phyloP scores from a whole-genome alignment of 2,797 vertebrate species.

The Channa striata region DNA sequence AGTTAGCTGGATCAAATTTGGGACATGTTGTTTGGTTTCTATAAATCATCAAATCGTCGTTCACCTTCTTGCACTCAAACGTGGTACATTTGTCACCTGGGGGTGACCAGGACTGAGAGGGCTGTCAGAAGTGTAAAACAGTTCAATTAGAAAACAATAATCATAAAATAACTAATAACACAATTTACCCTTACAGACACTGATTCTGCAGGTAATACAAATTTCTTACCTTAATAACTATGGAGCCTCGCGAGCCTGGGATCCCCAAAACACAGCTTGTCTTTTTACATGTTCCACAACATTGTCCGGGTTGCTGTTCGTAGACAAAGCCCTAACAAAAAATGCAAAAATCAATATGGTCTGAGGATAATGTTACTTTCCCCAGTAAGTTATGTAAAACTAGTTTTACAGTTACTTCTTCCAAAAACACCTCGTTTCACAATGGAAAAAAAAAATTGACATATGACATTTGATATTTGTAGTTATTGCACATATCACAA shows the following conservation, averaged over 20 bases:
- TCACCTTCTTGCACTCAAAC: slow-evolving; percentile 76
- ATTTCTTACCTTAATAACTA: slow-evolving; percentile 64
- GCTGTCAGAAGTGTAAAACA: slow-evolving; percentile 69
- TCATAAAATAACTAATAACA: not conserved
- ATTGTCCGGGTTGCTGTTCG: slow-evolving; percentile 67
- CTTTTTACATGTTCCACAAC: slow-evolving; percentile 86
- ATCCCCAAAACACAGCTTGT: slow-evolving; percentile 71
- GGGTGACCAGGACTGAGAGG: slow-evolving; percentile 79
- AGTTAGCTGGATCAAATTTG: slow-evolving; percentile 79
- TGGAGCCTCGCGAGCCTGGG: slow-evolving; percentile 16
- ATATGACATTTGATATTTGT: too few species aligned
- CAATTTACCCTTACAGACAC: not conserved
- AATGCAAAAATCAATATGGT: not conserved
- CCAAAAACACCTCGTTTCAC: too few species aligned
- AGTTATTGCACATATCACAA: too few species aligned
- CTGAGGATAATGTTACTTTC: too few species aligned
- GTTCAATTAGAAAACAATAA: slow-evolving; percentile 7
- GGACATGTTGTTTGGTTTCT: slow-evolving; percentile 75
- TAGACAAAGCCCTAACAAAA: slow-evolving; percentile 83
- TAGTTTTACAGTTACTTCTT: too few species aligned
- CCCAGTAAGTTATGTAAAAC: too few species aligned
- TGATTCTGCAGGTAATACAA: not conserved
- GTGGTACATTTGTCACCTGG: slow-evolving; percentile 81
- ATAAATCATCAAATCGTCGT: slow-evolving; percentile 64
- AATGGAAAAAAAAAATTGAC: too few species aligned